These are phyloP conservation scores for Pangasius larnaudii DNA, from an alignment of 2,797 vertebrate species.

Conservation along the genomic window DNA sequence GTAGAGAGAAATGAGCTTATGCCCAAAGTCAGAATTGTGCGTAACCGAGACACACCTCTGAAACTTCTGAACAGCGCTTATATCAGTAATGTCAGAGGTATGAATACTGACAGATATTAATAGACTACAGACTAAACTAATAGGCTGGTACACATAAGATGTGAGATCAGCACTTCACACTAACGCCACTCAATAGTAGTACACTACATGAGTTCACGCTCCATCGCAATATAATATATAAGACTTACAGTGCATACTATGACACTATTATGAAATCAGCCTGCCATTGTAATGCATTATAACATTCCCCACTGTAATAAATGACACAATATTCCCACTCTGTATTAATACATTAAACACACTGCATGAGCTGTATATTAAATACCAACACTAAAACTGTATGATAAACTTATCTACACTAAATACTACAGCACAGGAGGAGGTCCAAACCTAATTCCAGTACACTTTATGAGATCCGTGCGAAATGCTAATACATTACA, in stretches of 20 bases:
- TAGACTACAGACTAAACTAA: not conserved
- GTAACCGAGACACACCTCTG: not conserved
- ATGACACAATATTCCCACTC: not conserved
- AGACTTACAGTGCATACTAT: not conserved
- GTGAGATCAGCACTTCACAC: not conserved
- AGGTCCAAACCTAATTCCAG: not conserved
- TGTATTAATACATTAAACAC: not conserved
- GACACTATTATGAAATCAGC: not conserved
- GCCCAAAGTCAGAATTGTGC: not conserved
- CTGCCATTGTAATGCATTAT: conserved; percentile 4
- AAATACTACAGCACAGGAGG: not conserved
- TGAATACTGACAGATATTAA: not conserved
- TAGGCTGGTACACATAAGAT: not conserved
- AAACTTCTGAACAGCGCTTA: not conserved
- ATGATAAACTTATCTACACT: not conserved
- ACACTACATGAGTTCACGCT: not conserved
- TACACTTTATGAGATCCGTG: not conserved
- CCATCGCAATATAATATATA: not conserved
- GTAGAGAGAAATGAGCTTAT: not conserved
- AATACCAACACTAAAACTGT: not conserved
- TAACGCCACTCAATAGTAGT: not conserved
- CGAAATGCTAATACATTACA: conserved; percentile 18
- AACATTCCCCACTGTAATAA: not conserved
- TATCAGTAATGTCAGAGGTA: not conserved
- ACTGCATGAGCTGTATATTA: not conserved